Base-by-base conservation (phyloP, 2,113 vertebrate species). In the Xenopus tropicalis region DNA sequence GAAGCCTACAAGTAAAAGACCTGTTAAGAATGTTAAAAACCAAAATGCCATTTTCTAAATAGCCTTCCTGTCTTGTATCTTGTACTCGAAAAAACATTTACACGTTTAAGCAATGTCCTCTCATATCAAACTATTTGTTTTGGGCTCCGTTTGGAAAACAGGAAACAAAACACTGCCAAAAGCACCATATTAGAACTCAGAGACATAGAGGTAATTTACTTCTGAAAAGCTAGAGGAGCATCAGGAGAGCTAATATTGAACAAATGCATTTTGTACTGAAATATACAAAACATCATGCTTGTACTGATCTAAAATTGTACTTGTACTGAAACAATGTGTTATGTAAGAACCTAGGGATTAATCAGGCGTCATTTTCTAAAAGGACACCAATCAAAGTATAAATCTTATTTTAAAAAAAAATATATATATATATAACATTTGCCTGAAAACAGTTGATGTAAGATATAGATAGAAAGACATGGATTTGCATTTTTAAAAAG, bases 1-100 rank as follows among this genome's bases (percentile, higher is more conserved):
- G 70, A 64, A 64, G 25, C 46, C 70, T 64, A 54, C 22, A 63
- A 72, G 48, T 63, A 72, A 65, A 72, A 72, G 70, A 72, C 70
- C 61, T 44, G 48, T 64, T 72, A 72, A 52, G 48, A 72, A 72
- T 72, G 61, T 64, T 56, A 72, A 72, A 48, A 72, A 37, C 48
- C 61, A 64, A 64, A 14, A 72, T 72, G 70, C 61, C 70, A 72
- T 72, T 72, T 48, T 42, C 48, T 56, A 72, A 64, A 56, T 52
- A 64, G 20, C 61, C 61, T 64, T 72, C 37, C 62, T 65, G 63
- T 65, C 46, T 62, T 64, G 52, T 54, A 54, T 54, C 52, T 54
- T n/a, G 52, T 54, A 19, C 19, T 70, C 48, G 24, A 44, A 61
- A 70, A 70, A 70, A 61, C 43, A 61, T 61, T 70, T 72, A 62